Conservation (phyloP, 2,888 invertebrate species). For the Pyrgus malvae region DNA sequence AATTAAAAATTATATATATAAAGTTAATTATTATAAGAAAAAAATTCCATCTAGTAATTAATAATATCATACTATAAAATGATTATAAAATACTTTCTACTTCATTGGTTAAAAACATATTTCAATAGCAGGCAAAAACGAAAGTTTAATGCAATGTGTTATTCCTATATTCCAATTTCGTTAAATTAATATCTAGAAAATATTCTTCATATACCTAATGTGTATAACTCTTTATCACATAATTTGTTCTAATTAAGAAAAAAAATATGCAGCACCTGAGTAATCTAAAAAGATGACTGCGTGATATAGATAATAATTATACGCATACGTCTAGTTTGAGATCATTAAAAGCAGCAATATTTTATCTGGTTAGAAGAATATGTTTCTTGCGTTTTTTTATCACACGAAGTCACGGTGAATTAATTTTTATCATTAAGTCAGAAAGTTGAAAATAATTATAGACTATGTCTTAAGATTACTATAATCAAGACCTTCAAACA, state of each 20-base stretch:
- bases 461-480: constrained; percentile 21
- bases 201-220: too few relatives aligned
- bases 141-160: too few relatives aligned
- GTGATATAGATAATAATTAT: constrained; percentile 13
- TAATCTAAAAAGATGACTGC: constrained; percentile 18
- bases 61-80: too few relatives aligned
- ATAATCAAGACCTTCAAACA: constrained; percentile 7
- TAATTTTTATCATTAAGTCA: constrained; percentile 34
- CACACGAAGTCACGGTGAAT: constrained; percentile 35
- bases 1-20: too few relatives aligned
- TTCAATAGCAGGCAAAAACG: too few relatives aligned
- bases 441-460: constrained; percentile 40
- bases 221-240: too few relatives aligned
- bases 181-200: too few relatives aligned
- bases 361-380: constrained; percentile 18
- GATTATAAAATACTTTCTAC: too few relatives aligned
- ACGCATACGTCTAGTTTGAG: constrained; percentile 9
- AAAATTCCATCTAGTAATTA: too few relatives aligned
- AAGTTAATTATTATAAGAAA: too few relatives aligned
- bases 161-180: too few relatives aligned
- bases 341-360: constrained; percentile 1
- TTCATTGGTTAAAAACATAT: too few relatives aligned
- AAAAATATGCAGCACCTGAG: constrained; percentile 13
- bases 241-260: constrained; percentile 12
- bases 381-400: constrained; percentile 32